Evolutionary conservation across 2,888 invertebrate species (phyloP), one percentile per base, ranked within the genome.

Genomic region (Cryptus viduatorius): DNA sequence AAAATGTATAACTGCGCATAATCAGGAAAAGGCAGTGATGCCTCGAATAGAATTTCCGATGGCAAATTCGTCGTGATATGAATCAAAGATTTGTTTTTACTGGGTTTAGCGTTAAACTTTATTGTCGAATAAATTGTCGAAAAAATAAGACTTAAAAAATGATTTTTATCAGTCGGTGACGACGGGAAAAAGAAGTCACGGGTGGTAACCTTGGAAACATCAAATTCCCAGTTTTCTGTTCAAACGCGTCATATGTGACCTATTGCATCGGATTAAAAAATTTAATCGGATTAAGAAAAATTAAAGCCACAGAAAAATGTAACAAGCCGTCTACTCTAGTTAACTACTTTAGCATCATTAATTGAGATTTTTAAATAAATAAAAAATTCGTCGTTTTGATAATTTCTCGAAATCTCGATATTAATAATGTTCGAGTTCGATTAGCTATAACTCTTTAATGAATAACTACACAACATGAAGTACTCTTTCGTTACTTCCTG

Each of bases 1-100:
- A 14, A 24, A 68, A 69, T 75, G 50, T 46, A 53, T 31, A 61
- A 75, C 31, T 75, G 12, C 19, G 69, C 19, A 69, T 68, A 75
- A 69, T 61, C 46, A 50, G 5, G 24, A 24, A 3, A 24, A 24
- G 24, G 24, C 24, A 24, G 24, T 24, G 24, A 7, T 7, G 4
- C n/a, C n/a, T 2, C 7, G 14, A 4, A 7, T 5, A 31, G 4
- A 56, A 44, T 50, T 61, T 73, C 16, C 14, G 4, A 50, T 67
- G 59, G 16, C 48, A 56, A 77, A 37, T 31, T 4, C n/a, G 42
- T 42, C 42, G 24, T 56, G 46, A 65, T 67, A 59, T 72, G 14
- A 31, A 65, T 42, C 31, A n/a, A 53, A 8, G 16, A 19, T 31
- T 14, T 31, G 14, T 1, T 50, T n/a, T 16, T 50, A 50, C 14